Base-by-base conservation (phyloP, 1,140 invertebrate genomes). In the Eriosoma lanigerum region DNA sequence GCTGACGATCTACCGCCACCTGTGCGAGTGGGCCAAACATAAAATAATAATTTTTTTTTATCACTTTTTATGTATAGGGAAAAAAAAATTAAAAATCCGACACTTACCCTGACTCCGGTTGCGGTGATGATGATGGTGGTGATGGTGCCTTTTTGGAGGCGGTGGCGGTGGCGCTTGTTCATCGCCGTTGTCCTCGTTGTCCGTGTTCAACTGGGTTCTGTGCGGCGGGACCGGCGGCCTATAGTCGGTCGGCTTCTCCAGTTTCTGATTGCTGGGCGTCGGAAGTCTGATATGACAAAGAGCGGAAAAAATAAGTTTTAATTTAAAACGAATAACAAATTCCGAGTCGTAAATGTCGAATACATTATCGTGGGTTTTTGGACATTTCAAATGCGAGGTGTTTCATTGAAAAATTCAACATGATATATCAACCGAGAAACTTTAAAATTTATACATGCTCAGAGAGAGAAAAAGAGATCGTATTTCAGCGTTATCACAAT, bases 151-250 rank as follows among this genome's bases (percentile, higher is more conserved):
- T 73, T 81, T 82, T 12, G 78, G 81, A 6, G 62, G 81, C 19
- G 60, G 81, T 17, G 60, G 50, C 3, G 60, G 50, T 1, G 66
- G 60, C 21, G 64, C 64, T 38, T 46, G n/a, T 50, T 64, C 68
- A 19, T 75, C 56, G 9, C 58, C 17, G 66, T 72, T 32, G 38
- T 21, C n/a, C 10, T 60, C 26, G 15, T 60, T 60, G 52, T 54
- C 66, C 24, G 54, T 32, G 32, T 48, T 76, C 32, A 21, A 62
- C 15, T 81, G 85, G 80, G 29, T 93, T 68, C 93, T 88, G 84
- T 95, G 94, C 0, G 94, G 94, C 15, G 94, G 94, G 46, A 95
- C 92, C 3, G 94, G 94, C 0, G 94, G 94, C 81, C 92, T 90
- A 84, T 94, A 94, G 76, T 93, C 92, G 81, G 90, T 89, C 78